These are phyloP conservation scores for Eciton burchellii DNA, from an alignment of 1,140 invertebrate species.

Conservation along the genomic window DNA sequence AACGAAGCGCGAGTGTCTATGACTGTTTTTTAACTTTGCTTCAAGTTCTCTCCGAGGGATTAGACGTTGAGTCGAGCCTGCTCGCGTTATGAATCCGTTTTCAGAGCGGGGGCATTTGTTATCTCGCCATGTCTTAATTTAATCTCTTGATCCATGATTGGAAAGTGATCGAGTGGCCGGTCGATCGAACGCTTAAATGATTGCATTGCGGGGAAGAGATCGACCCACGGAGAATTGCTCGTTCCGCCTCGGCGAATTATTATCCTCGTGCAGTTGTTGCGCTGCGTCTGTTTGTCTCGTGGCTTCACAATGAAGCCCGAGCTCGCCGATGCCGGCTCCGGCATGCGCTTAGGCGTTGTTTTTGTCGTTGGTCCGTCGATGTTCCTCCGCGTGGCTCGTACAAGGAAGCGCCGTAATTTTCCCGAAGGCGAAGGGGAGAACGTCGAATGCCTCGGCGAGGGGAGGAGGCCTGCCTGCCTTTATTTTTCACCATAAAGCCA, in stretches of 20 bases:
- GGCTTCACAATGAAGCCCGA: constrained; percentile 19
- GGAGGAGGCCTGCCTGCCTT: constrained; percentile 25
- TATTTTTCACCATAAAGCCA: constrained; percentile 67
- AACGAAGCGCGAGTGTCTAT: background rate
- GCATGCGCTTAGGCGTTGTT: constrained; percentile 59
- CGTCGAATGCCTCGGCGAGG: constrained; percentile 8
- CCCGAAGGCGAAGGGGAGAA: constrained; percentile 47
- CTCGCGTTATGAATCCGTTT: background rate
- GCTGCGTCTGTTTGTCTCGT: constrained; percentile 12
- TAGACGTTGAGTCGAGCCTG: background rate
- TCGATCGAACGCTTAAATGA: no score
- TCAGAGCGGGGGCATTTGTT: background rate
- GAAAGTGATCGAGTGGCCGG: no score
- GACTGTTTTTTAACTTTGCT: background rate
- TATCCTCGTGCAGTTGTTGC: constrained; percentile 14
- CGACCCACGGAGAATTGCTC: background rate
- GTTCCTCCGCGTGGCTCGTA: constrained; percentile 63
- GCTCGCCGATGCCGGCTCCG: background rate
- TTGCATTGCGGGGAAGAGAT: no score
- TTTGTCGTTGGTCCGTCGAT: constrained; percentile 46
- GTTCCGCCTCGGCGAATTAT: constrained; percentile 14
- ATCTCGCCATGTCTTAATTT: background rate
- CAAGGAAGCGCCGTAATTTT: constrained; percentile 64
- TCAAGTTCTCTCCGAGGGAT: background rate
- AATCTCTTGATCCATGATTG: no score